These are phyloP conservation scores for Coregonus ussuriensis DNA, from an alignment of 2,797 vertebrate genomes.

Conservation along the genomic window DNA sequence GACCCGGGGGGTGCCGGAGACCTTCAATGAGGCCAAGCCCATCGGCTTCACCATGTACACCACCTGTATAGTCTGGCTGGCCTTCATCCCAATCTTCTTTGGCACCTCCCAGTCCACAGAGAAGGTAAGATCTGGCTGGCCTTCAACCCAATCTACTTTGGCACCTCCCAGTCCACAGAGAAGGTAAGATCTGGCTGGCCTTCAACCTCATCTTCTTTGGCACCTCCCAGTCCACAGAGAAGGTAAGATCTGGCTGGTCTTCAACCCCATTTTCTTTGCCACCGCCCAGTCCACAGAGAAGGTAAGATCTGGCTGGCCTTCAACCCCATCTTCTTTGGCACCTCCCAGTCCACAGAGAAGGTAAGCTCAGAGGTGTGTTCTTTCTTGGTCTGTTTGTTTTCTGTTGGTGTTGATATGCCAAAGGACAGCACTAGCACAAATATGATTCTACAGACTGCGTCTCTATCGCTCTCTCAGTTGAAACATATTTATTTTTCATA, in stretches of 20 bases:
- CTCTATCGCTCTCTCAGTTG: background rate
- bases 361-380: slow-evolving; percentile 67
- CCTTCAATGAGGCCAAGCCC: slow-evolving; percentile 99
- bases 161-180: slow-evolving; percentile 96
- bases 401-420: background rate
- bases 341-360: slow-evolving; percentile 97
- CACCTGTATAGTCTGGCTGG: slow-evolving; percentile 96
- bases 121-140: too few species aligned
- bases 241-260: slow-evolving; percentile 90
- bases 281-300: slow-evolving; percentile 97
- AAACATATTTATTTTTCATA: background rate
- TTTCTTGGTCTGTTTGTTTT: too few species aligned
- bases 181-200: slow-evolving; percentile 89
- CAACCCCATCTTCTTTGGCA: slow-evolving; percentile 99
- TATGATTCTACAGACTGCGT: background rate
- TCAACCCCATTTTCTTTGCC: slow-evolving; percentile 99
- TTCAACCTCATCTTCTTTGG: slow-evolving; percentile 99
- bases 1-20: slow-evolving; percentile 95
- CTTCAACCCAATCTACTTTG: slow-evolving; percentile 90
- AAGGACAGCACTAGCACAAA: background rate
- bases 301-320: slow-evolving; percentile 90
- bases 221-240: slow-evolving; percentile 96
- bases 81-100: slow-evolving; percentile 80
- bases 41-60: slow-evolving; percentile 99
- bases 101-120: too few species aligned